Percentiles rank a stretch among this genome's conserved stretches.
Conservation (phyloP, 2,888 invertebrate species). For the Melieria omissa region DNA sequence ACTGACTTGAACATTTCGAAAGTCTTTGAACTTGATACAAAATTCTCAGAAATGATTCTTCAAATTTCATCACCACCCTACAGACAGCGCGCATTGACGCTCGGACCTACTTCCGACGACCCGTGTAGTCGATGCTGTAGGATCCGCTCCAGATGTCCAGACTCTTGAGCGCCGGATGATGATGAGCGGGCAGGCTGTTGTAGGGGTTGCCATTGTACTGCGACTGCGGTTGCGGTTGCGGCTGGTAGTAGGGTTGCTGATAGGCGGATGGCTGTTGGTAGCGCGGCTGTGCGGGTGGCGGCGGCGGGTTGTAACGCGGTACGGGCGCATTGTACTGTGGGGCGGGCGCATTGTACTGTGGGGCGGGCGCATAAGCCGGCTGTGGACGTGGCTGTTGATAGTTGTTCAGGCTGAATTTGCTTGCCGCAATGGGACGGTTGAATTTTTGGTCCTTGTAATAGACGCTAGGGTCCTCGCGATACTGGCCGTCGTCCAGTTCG, state of each 20-base stretch:
- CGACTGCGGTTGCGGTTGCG: conserved; percentile 50
- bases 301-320: conserved; percentile 50
- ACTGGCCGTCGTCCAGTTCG: conserved; percentile 86
- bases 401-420: conserved; percentile 63
- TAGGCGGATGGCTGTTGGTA: conserved; percentile 52
- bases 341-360: conserved; percentile 47
- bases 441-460: conserved; percentile 78
- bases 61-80: background rate
- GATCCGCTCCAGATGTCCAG: conserved; percentile 80
- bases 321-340: conserved; percentile 41
- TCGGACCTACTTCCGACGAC: conserved; percentile 67
- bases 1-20: too few relatives aligned
- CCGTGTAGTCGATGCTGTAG: conserved; percentile 80
- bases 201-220: conserved; percentile 50
- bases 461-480: conserved; percentile 83
- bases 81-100: background rate
- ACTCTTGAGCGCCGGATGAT: conserved; percentile 78
- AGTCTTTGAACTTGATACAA: too few relatives aligned
- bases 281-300: conserved; percentile 54
- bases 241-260: conserved; percentile 56
- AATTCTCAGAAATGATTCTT: too few relatives aligned
- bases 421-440: conserved; percentile 67
- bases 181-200: conserved; percentile 71
- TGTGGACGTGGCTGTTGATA: conserved; percentile 47
- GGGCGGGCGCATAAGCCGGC: conserved; percentile 44